phyloP scores from a whole-genome alignment of 1,140 invertebrate species.

The Drosophila insularis region DNA sequence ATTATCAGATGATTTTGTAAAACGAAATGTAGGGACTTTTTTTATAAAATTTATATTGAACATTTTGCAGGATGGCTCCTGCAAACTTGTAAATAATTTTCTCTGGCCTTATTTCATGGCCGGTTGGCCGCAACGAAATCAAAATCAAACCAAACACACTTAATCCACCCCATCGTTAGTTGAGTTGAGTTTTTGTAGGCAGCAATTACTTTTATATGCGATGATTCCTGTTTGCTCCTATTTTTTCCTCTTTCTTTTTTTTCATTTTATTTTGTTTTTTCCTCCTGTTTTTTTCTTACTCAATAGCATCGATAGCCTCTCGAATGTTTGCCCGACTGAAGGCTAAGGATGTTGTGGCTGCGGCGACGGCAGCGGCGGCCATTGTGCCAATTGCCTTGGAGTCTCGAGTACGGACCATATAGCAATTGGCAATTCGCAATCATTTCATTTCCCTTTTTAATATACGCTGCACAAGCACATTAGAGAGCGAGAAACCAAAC shows the following conservation, averaged over 20 bases:
- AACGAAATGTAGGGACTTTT: too few relatives aligned
- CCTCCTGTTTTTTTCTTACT: conserved; percentile 22
- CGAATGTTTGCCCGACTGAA: conserved; percentile 74
- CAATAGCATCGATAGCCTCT: conserved; percentile 74
- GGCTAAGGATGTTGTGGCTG: conserved; percentile 48
- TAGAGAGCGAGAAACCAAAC: conserved; percentile 54
- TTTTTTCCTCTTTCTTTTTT: conserved; percentile 14
- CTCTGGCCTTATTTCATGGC: conserved; percentile 32
- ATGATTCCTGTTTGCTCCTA: conserved; percentile 53
- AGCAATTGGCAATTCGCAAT: conserved; percentile 69
- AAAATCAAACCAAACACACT: conserved; percentile 32
- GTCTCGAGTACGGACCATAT: conserved; percentile 44
- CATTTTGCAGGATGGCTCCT: neutral
- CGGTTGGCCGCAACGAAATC: conserved; percentile 8
- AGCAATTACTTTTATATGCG: conserved; percentile 72
- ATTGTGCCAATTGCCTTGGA: conserved; percentile 72
- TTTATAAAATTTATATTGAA: too few relatives aligned
- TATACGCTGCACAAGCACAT: conserved; percentile 79
- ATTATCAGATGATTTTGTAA: too few relatives aligned
- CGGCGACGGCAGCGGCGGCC: conserved; percentile 73
- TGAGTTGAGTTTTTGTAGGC: conserved; percentile 37
- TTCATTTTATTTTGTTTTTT: neutral
- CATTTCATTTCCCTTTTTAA: conserved; percentile 80
- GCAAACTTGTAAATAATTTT: conserved; percentile 10
- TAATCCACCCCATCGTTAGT: conserved; percentile 27